Base-by-base conservation (phyloP, 2,113 vertebrate species). In the Etia nguti region DNA sequence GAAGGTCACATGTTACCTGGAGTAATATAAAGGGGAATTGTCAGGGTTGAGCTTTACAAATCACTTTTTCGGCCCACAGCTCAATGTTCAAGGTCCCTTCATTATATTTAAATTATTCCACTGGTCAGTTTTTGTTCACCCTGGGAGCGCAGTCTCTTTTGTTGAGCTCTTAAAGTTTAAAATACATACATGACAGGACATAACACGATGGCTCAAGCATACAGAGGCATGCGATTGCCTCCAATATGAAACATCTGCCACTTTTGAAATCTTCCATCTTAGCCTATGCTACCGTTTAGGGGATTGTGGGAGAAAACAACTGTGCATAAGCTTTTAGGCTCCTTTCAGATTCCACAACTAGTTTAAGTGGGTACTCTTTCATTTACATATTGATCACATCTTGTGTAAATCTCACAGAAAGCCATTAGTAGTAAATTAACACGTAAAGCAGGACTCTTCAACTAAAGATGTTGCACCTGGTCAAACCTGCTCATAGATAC, bases 1-100 rank as follows among this genome's bases (percentile, higher is more conserved):
- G 84, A 91, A 91, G 86, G 86, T 88, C 80, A 81, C 82, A 57
- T 73, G 82, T 87, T 90, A 92, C 91, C 91, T 80, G 91, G 22
- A 89, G 89, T 84, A 29, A 88, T 56, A 70, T 11, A 29, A 56
- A 79, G 41, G 57, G 3, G n/a, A 22, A n/a, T n/a, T 75, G 90
- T 90, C 90, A 77, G 79, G 57, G 41, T 59, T 11, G 15, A 70
- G 87, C 75, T 83, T 43, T 7, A 65, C 80, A 70, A 50, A 92
- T 90, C 87, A 73, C 60, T 50, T 70, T 56, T 77, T 84, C 86
- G 60, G 86, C 24, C 70, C 62, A 43, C 81, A 73, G 83, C 70
- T 60, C 57, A 24, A 5, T 2, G 57, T 57, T 73, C 65, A 82
- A 89, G 75, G 80, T 82, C 86, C 75, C 59, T 22, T 79, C 16